Percentiles rank a stretch among this genome's conserved stretches.
Conservation (phyloP, 1,140 invertebrate species). For the Hestina assimilis region DNA sequence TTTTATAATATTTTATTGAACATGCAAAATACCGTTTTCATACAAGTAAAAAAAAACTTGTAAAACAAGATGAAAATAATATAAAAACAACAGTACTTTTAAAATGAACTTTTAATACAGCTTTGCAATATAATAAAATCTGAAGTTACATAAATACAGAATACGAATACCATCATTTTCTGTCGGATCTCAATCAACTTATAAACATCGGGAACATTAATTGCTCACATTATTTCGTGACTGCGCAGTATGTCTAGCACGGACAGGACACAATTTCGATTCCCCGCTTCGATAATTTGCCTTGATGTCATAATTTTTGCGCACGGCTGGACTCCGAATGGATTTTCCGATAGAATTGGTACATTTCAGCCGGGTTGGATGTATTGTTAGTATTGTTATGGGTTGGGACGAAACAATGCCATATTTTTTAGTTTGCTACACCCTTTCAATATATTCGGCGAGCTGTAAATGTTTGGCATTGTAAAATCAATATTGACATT, state of each 20-base stretch:
- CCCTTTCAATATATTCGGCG: constrained; percentile 28
- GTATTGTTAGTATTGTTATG: constrained; percentile 37
- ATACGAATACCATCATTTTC: not conserved
- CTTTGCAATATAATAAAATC: no score
- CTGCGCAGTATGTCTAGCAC: constrained; percentile 17
- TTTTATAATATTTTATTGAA: no score
- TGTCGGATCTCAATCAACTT: not conserved
- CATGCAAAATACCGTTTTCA: no score
- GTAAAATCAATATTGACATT: constrained; percentile 13
- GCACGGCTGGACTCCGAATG: constrained; percentile 55
- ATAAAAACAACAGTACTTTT: no score
- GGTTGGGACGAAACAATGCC: constrained; percentile 37
- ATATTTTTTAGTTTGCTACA: constrained; percentile 42
- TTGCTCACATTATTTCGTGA: constrained; percentile 13
- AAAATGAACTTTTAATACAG: no score
- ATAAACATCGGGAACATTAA: constrained; percentile 10
- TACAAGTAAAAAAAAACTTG: no score
- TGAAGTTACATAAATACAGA: not conserved
- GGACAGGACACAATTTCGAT: constrained; percentile 41
- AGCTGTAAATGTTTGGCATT: no score
- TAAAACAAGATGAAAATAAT: no score
- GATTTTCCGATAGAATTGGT: constrained; percentile 68
- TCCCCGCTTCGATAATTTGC: constrained; percentile 63
- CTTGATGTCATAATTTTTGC: constrained; percentile 67
- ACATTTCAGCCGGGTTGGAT: constrained; percentile 34